A percentile compares a stretch with the other conserved stretches of the same genome.
Evolutionary conservation across 2,797 vertebrate species (phyloP).

Genomic region (Podargus strigoides): DNA sequence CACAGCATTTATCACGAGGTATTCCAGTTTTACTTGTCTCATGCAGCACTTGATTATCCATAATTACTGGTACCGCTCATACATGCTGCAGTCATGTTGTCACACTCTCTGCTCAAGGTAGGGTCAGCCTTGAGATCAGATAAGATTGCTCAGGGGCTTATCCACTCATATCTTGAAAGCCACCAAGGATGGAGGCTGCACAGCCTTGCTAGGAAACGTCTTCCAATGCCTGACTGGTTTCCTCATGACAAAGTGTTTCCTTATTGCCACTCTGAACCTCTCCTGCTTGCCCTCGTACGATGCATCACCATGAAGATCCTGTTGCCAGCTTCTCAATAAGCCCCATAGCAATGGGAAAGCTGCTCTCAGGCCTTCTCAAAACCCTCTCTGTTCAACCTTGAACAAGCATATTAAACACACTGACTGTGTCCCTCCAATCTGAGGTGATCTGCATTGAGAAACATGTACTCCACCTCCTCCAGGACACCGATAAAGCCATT

Average conservation of each 20-base stretch:
- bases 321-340: neutral
- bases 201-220: neutral
- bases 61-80: neutral
- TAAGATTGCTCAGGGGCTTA: neutral
- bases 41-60: neutral
- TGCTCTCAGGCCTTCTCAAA: neutral
- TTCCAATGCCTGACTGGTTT: neutral
- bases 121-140: neutral
- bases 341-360: neutral
- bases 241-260: neutral
- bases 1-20: neutral
- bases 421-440: neutral
- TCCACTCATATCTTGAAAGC: too few species aligned
- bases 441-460: neutral
- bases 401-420: fast-evolving
- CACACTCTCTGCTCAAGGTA: neutral
- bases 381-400: neutral
- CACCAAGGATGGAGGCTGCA: neutral
- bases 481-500: neutral
- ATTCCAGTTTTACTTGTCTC: neutral
- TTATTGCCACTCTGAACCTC: neutral
- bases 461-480: neutral
- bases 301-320: neutral
- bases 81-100: neutral
- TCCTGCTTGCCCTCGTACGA: neutral